Percentiles rank a stretch among this genome's conserved stretches.
Evolutionary conservation across 1,140 invertebrate species (phyloP).

Genomic region (Dryas iulia): DNA sequence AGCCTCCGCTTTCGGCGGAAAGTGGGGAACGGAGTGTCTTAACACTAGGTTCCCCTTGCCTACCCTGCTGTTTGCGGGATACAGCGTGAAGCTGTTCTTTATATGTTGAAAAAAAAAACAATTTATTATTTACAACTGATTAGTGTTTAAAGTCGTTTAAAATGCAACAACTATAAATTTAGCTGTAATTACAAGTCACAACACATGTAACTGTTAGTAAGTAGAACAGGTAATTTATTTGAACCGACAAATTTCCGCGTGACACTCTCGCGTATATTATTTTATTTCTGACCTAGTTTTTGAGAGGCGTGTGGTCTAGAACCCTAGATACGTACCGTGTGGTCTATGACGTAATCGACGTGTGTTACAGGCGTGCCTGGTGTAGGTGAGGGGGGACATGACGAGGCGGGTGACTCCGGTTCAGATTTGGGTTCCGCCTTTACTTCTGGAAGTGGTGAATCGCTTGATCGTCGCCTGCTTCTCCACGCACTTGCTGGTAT

Average conservation of each 20-base stretch:
- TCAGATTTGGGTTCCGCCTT: conserved; percentile 87
- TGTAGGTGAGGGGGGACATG: conserved; percentile 83
- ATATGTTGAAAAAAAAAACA: too few relatives aligned
- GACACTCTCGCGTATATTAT: neutral
- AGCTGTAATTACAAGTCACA: neutral
- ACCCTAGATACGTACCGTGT: conserved; percentile 66
- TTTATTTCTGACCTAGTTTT: neutral
- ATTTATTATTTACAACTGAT: neutral
- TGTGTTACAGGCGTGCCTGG: conserved; percentile 69
- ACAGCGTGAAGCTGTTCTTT: too few relatives aligned
- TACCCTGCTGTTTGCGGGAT: too few relatives aligned
- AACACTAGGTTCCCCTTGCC: too few relatives aligned
- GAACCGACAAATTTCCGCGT: neutral
- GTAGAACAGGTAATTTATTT: neutral
- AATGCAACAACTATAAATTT: neutral
- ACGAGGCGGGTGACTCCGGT: conserved; percentile 84
- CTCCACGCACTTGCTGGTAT: conserved; percentile 84
- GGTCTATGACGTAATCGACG: conserved; percentile 79
- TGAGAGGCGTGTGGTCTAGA: neutral
- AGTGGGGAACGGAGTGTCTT: too few relatives aligned
- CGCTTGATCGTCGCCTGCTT: conserved; percentile 64
- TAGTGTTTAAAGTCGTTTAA: neutral
- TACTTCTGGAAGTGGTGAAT: conserved; percentile 77
- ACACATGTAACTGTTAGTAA: neutral
- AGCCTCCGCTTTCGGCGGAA: too few relatives aligned